Percentiles rank a stretch among this genome's conserved stretches.
These are phyloP conservation scores for Geodia barretti DNA, from an alignment of 37 sponge, comb jelly and placozoan species.

Conservation along the genomic window DNA sequence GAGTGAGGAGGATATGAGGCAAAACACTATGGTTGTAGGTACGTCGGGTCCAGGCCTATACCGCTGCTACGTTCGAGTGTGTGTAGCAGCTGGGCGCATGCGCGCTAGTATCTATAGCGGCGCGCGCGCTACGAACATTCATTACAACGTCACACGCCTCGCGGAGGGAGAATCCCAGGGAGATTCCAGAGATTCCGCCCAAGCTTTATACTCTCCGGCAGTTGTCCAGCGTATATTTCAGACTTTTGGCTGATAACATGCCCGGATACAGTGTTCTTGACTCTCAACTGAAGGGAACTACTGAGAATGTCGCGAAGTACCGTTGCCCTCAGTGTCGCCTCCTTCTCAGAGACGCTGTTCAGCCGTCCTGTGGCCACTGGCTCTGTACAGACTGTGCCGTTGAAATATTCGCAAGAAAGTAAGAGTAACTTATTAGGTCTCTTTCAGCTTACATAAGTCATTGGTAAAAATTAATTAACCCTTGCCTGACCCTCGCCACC, in stretches of 20 bases:
- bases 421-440: too few species aligned
- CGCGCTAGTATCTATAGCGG: too few species aligned
- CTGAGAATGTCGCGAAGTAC: slow-evolving; percentile 14
- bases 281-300: background rate
- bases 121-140: too few species aligned
- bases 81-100: too few species aligned
- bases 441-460: too few species aligned
- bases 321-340: slow-evolving; percentile 45
- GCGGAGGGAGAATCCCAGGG: background rate
- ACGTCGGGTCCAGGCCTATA: too few species aligned
- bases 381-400: slow-evolving; percentile 57
- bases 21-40: too few species aligned
- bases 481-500: too few species aligned
- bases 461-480: too few species aligned
- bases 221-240: background rate
- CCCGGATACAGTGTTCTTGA: background rate
- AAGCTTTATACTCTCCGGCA: background rate
- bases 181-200: background rate
- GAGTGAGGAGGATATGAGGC: too few species aligned
- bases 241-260: background rate
- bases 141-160: too few species aligned
- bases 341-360: slow-evolving; percentile 61
- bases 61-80: too few species aligned
- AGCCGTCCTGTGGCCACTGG: slow-evolving; percentile 73
- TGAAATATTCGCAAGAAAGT: slow-evolving; percentile 8